Base-by-base conservation (phyloP, 2,888 invertebrate genomes). In the Hetaerina titia region DNA sequence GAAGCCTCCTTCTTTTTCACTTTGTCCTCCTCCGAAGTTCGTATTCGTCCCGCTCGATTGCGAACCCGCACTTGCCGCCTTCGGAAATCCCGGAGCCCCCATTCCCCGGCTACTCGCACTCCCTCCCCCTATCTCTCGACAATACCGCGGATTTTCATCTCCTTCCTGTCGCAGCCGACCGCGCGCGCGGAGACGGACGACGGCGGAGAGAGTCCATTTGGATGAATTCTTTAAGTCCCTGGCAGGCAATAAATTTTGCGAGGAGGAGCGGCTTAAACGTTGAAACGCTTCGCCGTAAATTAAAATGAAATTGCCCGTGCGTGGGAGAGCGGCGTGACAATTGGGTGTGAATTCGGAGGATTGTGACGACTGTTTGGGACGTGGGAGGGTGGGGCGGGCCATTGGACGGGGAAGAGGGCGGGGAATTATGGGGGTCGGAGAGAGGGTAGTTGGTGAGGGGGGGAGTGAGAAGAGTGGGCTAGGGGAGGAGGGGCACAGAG, bases 321-420 rank as follows among this genome's bases (percentile, higher is more conserved):
- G 81, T 81, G 81, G 81, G 63, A 90, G 90, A 90, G 90, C 63
- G 90, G 63, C 81, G 81, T 81, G 81, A 81, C 81, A 81, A 81
- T 81, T 81, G 81, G 81, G 81, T 81, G 81, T 81, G 81, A 81
- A 81, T 81, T 81, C 81, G 81, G 81, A 81, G 31, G 31, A 81
- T 31, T 81, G 81, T 31, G 81, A 81, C 81, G 81, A 81, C 81
- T 81, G 81, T 22, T 45, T 45, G 45, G 45, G 45, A 45, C 45
- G 2, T 4, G 45, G 45, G 45, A 45, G 45, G 45, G n/a, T 19
- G 88, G 88, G 56, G 22, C 45, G 22, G 19, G 22, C n/a, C 57
- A 22, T 45, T 57, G 19, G 56, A 31, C 22, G 81, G 22, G 22
- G n/a, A n/a, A n/a, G 89, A 8, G 57, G 58, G 2, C 56, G 17